A percentile compares a stretch with the other conserved stretches of the same genome.
Conservation (phyloP, 2,888 invertebrate genomes). For the Lepeophtheirus nordmannii region DNA sequence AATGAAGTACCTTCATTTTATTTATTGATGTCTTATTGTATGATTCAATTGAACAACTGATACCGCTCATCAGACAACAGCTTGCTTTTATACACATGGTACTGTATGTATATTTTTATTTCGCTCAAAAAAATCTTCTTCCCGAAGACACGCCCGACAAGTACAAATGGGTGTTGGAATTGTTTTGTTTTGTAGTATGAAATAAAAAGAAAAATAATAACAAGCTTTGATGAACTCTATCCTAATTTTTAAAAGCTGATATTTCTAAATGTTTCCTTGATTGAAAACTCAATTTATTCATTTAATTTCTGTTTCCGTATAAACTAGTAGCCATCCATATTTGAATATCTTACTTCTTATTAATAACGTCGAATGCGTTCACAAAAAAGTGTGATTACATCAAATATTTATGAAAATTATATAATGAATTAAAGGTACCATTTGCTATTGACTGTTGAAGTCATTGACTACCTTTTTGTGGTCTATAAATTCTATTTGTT, state of each 20-base stretch:
- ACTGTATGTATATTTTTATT: not conserved
- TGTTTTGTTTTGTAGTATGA: not conserved
- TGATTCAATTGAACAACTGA: not conserved
- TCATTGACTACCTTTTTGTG: too few species aligned
- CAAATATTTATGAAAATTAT: too few species aligned
- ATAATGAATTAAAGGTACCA: too few species aligned
- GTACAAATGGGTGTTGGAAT: not conserved
- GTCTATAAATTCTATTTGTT: too few species aligned
- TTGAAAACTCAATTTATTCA: too few species aligned
- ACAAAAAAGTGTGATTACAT: too few species aligned
- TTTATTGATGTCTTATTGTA: not conserved
- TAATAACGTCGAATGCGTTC: too few species aligned
- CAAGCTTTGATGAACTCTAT: not conserved
- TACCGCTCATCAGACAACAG: not conserved
- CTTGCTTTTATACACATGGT: not conserved
- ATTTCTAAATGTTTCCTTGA: not conserved
- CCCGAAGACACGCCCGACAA: not conserved
- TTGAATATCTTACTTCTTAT: too few species aligned
- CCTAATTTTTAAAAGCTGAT: conserved; percentile 1
- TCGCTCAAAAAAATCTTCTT: conserved; percentile 2
- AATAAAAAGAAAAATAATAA: not conserved
- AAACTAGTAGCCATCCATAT: too few species aligned
- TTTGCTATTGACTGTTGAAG: too few species aligned
- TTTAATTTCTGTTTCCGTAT: too few species aligned
- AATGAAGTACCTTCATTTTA: not conserved